phyloP scores from a whole-genome alignment of 1,140 invertebrate species.

The Linepithema humile region DNA sequence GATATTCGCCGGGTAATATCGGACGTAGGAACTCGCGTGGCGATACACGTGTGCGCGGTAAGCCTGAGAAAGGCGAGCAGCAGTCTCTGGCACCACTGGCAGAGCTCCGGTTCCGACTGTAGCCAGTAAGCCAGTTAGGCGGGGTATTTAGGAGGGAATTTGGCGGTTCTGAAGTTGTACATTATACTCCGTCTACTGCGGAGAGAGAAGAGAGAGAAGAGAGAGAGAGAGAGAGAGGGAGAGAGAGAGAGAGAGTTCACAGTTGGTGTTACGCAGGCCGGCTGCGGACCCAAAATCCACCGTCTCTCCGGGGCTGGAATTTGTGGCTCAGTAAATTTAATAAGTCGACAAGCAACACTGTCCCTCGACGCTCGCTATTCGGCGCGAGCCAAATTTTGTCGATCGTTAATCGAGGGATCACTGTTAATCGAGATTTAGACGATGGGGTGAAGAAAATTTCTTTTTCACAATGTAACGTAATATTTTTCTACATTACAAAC shows the following conservation, averaged over 20 bases:
- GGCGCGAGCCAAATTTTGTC: conserved; percentile 45
- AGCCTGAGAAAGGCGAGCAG: conserved; percentile 64
- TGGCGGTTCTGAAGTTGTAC: conserved; percentile 79
- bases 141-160: conserved; percentile 81
- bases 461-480: neutral
- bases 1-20: conserved; percentile 80
- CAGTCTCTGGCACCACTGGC: conserved; percentile 12
- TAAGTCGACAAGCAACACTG: conserved; percentile 77
- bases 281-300: conserved; percentile 72
- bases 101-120: conserved; percentile 59
- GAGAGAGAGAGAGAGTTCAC: conserved; percentile 42
- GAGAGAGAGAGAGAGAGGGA: neutral
- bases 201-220: neutral
- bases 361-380: conserved; percentile 40
- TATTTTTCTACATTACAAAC: neutral
- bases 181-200: conserved; percentile 74
- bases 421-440: neutral
- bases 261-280: conserved; percentile 62
- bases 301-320: conserved; percentile 76
- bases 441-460: neutral
- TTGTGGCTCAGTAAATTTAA: conserved; percentile 82
- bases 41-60: conserved; percentile 66
- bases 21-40: conserved; percentile 61
- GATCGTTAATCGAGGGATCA: neutral
- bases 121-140: conserved; percentile 80